phyloP scores from a whole-genome alignment of 2,113 vertebrate species.

The Lanius collurio region DNA sequence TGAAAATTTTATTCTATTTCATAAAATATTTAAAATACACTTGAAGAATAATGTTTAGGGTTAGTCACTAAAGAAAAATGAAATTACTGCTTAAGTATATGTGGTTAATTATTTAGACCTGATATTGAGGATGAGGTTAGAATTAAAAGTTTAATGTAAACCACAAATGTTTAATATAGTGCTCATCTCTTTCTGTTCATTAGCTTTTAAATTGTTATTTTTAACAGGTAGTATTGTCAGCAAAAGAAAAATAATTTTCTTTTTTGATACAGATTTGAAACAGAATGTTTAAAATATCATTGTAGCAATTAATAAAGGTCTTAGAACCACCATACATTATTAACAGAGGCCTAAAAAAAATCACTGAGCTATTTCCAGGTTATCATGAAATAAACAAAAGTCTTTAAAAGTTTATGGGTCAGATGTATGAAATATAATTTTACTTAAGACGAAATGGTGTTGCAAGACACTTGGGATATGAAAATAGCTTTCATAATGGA shows the following conservation, averaged over 20 bases:
- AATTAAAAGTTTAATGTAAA: not conserved
- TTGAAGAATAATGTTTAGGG: conserved; percentile 27
- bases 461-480: not conserved
- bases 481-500: not conserved
- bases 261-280: not conserved
- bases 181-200: not conserved
- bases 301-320: not conserved
- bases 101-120: conserved; percentile 24
- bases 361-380: not conserved
- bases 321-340: not conserved
- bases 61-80: not conserved
- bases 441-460: not conserved
- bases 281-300: not conserved
- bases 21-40: conserved; percentile 44
- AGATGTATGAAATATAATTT: not conserved
- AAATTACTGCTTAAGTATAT: not conserved
- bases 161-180: not conserved
- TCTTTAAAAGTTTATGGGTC: not conserved
- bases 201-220: not conserved
- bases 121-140: not conserved
- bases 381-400: not conserved
- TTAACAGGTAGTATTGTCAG: not conserved
- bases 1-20: conserved; percentile 25
- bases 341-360: not conserved
- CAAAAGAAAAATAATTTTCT: not conserved